A percentile compares a stretch with the other conserved stretches of the same genome.
These are phyloP conservation scores for Oreamnos americanus DNA, from an alignment of 2,113 vertebrate species.

Conservation along the genomic window DNA sequence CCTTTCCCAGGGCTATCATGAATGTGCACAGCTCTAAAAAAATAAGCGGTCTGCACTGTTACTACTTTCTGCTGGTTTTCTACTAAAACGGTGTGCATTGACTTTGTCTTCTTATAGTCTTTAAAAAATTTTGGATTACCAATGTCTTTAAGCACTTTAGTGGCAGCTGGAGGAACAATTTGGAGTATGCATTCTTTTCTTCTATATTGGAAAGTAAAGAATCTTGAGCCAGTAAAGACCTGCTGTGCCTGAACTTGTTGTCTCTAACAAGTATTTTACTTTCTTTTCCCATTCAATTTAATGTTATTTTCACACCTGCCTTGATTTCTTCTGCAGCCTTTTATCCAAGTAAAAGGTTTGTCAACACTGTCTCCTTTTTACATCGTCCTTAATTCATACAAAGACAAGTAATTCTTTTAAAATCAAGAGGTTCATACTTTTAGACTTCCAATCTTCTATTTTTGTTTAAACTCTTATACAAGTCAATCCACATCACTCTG, in stretches of 20 bases:
- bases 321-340: neutral
- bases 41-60: neutral
- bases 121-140: constrained; percentile 28
- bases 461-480: neutral
- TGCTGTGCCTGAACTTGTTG: neutral
- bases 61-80: neutral
- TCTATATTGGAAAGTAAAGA: neutral
- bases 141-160: neutral
- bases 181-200: neutral
- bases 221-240: neutral
- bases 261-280: neutral
- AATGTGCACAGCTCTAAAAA: neutral
- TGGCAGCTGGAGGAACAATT: neutral
- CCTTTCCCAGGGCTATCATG: neutral
- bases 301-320: neutral
- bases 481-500: neutral
- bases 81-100: neutral
- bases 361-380: neutral
- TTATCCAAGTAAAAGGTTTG: neutral
- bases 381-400: neutral
- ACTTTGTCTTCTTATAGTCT: neutral
- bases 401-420: neutral
- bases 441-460: neutral
- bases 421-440: neutral
- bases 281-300: neutral